Conservation (phyloP, 2,888 invertebrate genomes). For the Notocelia uddmanniana region DNA sequence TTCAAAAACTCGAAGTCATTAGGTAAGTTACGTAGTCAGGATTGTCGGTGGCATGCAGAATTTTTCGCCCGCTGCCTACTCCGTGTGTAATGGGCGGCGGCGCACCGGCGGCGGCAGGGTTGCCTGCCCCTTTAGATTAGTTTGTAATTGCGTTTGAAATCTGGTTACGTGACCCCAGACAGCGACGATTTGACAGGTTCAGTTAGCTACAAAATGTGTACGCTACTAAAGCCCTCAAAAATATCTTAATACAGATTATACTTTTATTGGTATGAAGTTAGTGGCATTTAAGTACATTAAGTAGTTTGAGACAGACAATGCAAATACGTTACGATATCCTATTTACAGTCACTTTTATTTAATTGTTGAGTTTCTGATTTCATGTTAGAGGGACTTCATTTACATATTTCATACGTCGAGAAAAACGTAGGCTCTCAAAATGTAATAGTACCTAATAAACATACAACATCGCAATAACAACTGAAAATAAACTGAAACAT, state of each 20-base stretch:
- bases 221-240: background rate
- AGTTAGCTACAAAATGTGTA: background rate
- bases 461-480: slow-evolving; percentile 13
- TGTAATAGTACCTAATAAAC: slow-evolving; percentile 2
- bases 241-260: background rate
- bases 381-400: too few relatives aligned
- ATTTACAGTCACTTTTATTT: too few relatives aligned
- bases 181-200: slow-evolving; percentile 7
- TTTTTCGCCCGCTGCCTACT: slow-evolving; percentile 51
- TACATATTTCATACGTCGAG: too few relatives aligned
- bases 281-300: too few relatives aligned
- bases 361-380: too few relatives aligned
- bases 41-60: slow-evolving; percentile 79
- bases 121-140: slow-evolving; percentile 50
- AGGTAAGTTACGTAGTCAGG: slow-evolving; percentile 59
- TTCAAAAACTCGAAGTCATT: slow-evolving; percentile 51
- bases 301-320: too few relatives aligned
- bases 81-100: slow-evolving; percentile 76
- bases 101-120: slow-evolving; percentile 63
- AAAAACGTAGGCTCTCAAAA: background rate
- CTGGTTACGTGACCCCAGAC: slow-evolving; percentile 17
- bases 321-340: too few relatives aligned
- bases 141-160: slow-evolving; percentile 17
- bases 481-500: slow-evolving; percentile 21
- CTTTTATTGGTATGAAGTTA: background rate